Conservation (phyloP, 2,113 vertebrate genomes). For the Elephantulus edwardii region DNA sequence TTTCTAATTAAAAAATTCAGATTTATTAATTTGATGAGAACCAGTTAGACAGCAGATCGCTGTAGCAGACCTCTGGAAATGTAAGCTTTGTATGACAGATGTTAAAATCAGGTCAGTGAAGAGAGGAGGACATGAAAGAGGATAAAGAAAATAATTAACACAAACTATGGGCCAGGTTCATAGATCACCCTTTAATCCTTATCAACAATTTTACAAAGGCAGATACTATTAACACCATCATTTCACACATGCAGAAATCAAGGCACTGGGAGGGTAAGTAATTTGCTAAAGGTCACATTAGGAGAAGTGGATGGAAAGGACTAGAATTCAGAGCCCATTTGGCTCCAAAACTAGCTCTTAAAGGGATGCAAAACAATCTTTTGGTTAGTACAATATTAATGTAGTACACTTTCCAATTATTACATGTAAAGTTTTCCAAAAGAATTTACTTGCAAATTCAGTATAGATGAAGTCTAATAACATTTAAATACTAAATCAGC, state of each 20-base stretch:
- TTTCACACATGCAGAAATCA: neutral
- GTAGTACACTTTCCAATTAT: neutral
- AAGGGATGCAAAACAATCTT: neutral
- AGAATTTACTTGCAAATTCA: neutral
- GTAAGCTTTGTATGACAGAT: neutral
- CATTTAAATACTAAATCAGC: neutral
- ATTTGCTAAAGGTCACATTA: neutral
- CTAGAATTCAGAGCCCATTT: neutral
- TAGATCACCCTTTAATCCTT: neutral
- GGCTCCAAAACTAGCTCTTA: neutral
- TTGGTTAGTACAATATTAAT: neutral
- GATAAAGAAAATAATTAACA: neutral
- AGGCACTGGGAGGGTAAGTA: neutral
- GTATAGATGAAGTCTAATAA: neutral
- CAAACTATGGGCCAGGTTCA: neutral
- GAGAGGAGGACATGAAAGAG: neutral
- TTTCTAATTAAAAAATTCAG: conserved; percentile 5
- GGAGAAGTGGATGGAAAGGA: neutral
- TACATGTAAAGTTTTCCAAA: neutral
- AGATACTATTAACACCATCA: neutral
- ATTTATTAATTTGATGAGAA: neutral
- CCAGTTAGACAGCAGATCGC: neutral
- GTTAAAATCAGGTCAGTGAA: neutral
- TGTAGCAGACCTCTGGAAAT: neutral
- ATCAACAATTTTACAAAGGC: no score